These are phyloP conservation scores for Tarsius wallacei DNA, from an alignment of 2,797 vertebrate genomes.

Conservation along the genomic window DNA sequence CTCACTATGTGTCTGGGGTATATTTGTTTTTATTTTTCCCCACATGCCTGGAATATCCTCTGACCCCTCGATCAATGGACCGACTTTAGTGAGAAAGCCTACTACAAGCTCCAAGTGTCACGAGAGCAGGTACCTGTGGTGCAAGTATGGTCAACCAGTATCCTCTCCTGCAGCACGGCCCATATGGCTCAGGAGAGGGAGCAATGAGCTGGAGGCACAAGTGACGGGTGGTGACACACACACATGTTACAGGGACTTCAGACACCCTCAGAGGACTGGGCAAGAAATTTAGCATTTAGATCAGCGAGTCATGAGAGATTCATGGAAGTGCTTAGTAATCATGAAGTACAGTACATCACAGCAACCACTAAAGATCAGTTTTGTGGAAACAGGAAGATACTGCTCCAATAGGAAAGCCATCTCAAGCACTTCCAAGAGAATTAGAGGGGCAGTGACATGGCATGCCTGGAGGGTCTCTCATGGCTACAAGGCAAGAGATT, in stretches of 20 bases:
- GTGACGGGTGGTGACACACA: fast-evolving
- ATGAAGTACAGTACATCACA: fast-evolving
- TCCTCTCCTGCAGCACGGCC: fast-evolving
- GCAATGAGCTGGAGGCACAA: not conserved
- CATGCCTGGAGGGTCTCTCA: not conserved
- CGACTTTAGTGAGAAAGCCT: not conserved
- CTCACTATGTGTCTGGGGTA: fast-evolving
- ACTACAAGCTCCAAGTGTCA: not conserved
- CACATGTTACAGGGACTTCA: fast-evolving
- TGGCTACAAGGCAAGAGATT: too few relatives aligned
- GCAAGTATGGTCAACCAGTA: fast-evolving
- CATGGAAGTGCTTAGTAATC: not conserved
- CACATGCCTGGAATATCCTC: not conserved
- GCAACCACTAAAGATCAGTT: too few relatives aligned
- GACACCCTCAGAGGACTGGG: not conserved
- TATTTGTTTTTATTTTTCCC: not conserved
- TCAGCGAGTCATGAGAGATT: not conserved
- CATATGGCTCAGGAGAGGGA: fast-evolving
- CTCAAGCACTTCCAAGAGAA: not conserved
- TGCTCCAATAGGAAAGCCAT: not conserved
- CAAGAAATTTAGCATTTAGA: not conserved
- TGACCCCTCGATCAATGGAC: not conserved
- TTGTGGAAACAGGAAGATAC: not conserved
- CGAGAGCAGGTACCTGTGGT: not conserved
- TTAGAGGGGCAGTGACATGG: fast-evolving